phyloP scores from a whole-genome alignment of 2,113 vertebrate genomes.

The Morphnarchus princeps region DNA sequence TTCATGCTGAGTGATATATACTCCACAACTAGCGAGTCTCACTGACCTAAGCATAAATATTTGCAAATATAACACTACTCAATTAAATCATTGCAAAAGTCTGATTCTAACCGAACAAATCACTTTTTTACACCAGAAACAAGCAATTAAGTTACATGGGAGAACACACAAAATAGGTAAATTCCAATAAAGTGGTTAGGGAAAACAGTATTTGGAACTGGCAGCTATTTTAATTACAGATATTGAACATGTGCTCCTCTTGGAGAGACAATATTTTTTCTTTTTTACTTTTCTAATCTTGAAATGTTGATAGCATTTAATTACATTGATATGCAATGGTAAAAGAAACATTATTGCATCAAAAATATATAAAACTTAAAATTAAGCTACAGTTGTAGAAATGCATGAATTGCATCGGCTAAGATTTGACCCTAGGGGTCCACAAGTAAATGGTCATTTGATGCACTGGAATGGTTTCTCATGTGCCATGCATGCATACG shows the following conservation, averaged over 20 bases:
- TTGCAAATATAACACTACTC: not conserved
- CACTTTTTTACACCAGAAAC: not conserved
- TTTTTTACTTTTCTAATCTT: not conserved
- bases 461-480: rapidly evolving
- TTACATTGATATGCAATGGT: not conserved
- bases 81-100: not conserved
- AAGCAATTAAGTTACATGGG: not conserved
- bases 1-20: not conserved
- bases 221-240: not conserved
- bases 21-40: not conserved
- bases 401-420: rapidly evolving
- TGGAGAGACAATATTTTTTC: not conserved
- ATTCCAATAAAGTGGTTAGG: not conserved
- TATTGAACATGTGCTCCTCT: not conserved
- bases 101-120: not conserved
- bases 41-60: not conserved
- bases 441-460: rapidly evolving
- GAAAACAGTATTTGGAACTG: not conserved
- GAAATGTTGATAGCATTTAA: not conserved
- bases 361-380: not conserved
- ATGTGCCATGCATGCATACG: rapidly evolving
- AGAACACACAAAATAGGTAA: not conserved
- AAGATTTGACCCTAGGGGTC: not conserved
- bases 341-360: not conserved
- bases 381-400: not conserved